Percentiles rank a stretch among this genome's conserved stretches.
These are phyloP conservation scores for Trinorchestia longiramus DNA, from an alignment of 1,140 invertebrate species.

Conservation along the genomic window DNA sequence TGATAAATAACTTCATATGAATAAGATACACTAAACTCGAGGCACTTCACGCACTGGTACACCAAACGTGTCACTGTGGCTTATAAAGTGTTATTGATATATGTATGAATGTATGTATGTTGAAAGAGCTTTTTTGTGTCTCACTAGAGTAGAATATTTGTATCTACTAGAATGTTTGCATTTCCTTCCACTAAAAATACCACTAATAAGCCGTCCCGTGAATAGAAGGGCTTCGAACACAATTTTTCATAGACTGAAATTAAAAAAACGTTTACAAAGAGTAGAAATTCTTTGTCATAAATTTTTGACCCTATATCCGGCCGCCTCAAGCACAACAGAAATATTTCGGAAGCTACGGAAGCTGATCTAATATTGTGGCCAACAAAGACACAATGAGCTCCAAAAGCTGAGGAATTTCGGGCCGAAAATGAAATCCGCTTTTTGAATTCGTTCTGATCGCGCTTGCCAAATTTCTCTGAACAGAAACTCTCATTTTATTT, in stretches of 20 bases:
- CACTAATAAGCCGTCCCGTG: not conserved
- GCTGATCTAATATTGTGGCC: not conserved
- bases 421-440: not conserved
- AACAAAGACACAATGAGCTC: not conserved
- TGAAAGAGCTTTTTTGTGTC: no score
- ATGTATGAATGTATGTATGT: no score
- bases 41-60: no score
- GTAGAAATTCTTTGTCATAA: not conserved
- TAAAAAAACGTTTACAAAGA: not conserved
- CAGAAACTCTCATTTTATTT: not conserved
- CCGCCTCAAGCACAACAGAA: not conserved
- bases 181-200: not conserved
- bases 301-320: not conserved
- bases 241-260: not conserved
- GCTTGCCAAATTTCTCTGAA: not conserved
- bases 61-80: no score
- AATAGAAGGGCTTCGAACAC: not conserved
- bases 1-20: no score
- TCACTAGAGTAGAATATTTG: no score
- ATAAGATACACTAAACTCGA: no score
- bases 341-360: not conserved
- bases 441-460: not conserved
- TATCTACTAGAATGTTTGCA: no score
- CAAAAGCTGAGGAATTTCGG: not conserved
- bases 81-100: no score